phyloP scores from a whole-genome alignment of 35 echinoderm and acorn worm species.

The Ophioderma brevispina region DNA sequence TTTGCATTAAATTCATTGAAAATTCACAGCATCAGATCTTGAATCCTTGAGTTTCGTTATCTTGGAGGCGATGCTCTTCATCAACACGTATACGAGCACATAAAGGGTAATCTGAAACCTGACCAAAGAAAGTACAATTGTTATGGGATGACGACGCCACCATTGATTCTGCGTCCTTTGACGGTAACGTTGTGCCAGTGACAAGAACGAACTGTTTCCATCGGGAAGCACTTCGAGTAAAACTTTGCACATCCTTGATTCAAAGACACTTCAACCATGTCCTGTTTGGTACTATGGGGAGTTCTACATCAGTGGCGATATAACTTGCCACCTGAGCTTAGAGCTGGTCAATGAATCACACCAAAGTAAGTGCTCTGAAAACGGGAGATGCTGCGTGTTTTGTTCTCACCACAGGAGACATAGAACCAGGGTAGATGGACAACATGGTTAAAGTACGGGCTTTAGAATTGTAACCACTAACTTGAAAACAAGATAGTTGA shows the following conservation, averaged over 20 bases:
- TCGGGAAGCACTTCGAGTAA: not conserved
- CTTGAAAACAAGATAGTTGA: not conserved
- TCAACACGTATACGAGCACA: not conserved
- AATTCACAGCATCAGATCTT: not conserved
- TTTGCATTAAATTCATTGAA: not conserved
- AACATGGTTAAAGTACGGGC: conserved; percentile 14
- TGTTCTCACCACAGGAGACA: not conserved
- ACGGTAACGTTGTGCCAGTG: not conserved
- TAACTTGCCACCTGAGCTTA: conserved; percentile 3
- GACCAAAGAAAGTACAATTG: conserved; percentile 7
- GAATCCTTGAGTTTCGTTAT: conserved; percentile 1
- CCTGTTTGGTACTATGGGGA: not conserved
- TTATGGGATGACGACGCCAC: conserved; percentile 21
- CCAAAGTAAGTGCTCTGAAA: not conserved
- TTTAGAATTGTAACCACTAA: not conserved
- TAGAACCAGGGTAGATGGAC: conserved; percentile 8
- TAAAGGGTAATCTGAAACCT: not conserved
- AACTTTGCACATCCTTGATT: not conserved
- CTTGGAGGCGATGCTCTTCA: not conserved
- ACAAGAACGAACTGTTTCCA: not conserved
- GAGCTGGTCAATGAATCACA: not conserved
- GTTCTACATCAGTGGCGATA: not conserved
- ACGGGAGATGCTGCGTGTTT: not conserved
- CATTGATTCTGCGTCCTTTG: conserved; percentile 9
- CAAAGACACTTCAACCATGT: not conserved